Base-by-base conservation (phyloP, 2,888 invertebrate species). In the Cepaea hortensis region DNA sequence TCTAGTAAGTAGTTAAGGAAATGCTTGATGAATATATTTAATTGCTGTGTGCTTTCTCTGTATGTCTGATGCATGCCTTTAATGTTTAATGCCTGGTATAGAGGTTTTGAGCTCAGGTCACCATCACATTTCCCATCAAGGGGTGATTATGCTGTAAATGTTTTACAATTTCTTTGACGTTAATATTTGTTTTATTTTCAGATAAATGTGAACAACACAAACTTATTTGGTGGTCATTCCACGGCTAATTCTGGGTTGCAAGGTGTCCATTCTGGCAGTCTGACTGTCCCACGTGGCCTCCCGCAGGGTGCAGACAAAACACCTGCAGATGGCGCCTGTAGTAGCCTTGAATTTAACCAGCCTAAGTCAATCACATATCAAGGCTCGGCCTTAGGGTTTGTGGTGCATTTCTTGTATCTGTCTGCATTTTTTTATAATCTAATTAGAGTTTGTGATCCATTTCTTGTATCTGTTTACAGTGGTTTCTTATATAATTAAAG, bases 161-260 rank as follows among this genome's bases (percentile, higher is more conserved):
- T 20, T 20, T 68, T 68, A 15, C 3, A n/a, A 68, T 18, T n/a
- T 68, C 5, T 68, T 68, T 20, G 11, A 68, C n/a, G 5, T 68
- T 68, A 20, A 68, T 15, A n/a, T 77, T 23, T 77, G 2, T 61
- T 15, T 77, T 4, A 9, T 46, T 81, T 72, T 55, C 72, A 86
- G 86, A 79, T 48, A 55, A 48, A 46, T 15, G 35, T 83, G 46
- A 86, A 86, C 61, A 72, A 72, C 75, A 82, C 72, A 50, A 55
- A 61, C 15, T 68, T 62, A 9, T 46, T 55, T 11, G 62, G 83
- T 6, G 35, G 35, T n/a, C 55, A 15, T n/a, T 50, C 73, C n/a
- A 9, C 48, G 48, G 55, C 7, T n/a, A 73, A 73, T 72, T 72
- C 68, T 18, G 73, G 83, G 70, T 79, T 72, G 62, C 55, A 35